Base-by-base conservation (phyloP, 2,888 invertebrate species). In the Cinara cedri region DNA sequence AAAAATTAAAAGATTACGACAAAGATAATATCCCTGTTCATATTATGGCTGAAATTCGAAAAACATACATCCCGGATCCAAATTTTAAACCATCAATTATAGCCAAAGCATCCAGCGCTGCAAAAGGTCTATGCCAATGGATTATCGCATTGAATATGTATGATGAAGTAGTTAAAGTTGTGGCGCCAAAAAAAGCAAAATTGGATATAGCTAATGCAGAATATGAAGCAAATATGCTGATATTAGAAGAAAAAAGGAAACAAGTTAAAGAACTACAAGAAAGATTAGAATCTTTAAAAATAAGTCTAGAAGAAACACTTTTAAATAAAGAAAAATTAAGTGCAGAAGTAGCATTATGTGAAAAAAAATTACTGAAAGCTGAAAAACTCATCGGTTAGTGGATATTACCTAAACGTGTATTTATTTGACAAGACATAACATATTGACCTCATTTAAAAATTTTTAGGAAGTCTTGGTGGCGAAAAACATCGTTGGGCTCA, bases 51-150 rank as follows among this genome's bases (percentile, higher is more conserved):
- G 91, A 91, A 86, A 91, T 93, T 82, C 87, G 93, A 82, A 91
- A 91, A 84, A 92, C 92, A 84, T 94, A 91, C 85, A 86, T 93
- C 49, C 89, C 90, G 0, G 89, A 94, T 85, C 90, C 91, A 84
- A 91, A 92, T 84, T 95, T 95, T 85, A 92, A 92, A 83, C 94
- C 94, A 2, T 87, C 89, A 81, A 89, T 93, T 78, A 92, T 95
- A 80, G 92, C 93, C 14, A 94, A 95, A 86, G 96, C 96, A 0
- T 97, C 97, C 0, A 91, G 94, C 82, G 98, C 98, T 3, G 97
- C 97, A 24, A 96, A 97, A 87, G 97, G 96, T 72, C 87, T 95
- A 51, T 95, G 95, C 85, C 92, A 93, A 85, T 96, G 96, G 96
- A 93, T 96, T 74, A 90, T 93, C 82, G 95, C 95, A 1, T 92